Base-by-base conservation (phyloP, 2,113 vertebrate species). In the Campylomormyrus numenius region DNA sequence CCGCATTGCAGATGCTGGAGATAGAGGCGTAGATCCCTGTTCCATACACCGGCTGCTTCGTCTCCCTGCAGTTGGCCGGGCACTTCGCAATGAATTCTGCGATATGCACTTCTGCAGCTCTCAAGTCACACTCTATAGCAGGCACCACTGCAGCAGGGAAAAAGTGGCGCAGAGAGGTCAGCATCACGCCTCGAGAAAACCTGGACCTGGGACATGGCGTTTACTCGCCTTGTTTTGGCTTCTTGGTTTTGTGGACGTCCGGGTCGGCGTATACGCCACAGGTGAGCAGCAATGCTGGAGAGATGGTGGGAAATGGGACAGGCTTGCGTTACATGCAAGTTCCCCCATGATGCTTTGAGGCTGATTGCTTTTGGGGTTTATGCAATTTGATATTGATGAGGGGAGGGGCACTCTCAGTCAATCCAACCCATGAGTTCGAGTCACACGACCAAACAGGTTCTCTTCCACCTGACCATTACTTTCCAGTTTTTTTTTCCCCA, bases 61-160 rank as follows among this genome's bases (percentile, higher is more conserved):
- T 95, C 92, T 98, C 97, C 91, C 96, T 97, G 92, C 98, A 99
- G 92, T 96, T 96, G 0, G 97, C 94, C 0, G 98, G 98, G 91
- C 98, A 99, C 91, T 97, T 98, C 88, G 95, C 98, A 45, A 99
- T 97, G 93, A 99, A 99, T 94, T 99, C 98, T 39, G 96, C 95
- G 91, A 97, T 96, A 89, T 93, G 97, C 92, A 99, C 96, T 95
- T 98, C 99, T 50, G 98, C 98, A 0, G 98, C 98, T 94, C 97
- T 96, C 93, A 98, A 94, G 42, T 98, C 97, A 1, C 98, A 99
- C 80, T 97, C 96, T 35, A 99, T 97, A 90, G 96, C 96, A 89
- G 98, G 98, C 91, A 97, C 95, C 91, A 96, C 98, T 99, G 94
- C 58, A 89, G 84, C 94, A 91, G 93, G 92, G 58, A 45, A 49